These are phyloP conservation scores for Epinephelus lanceolatus DNA, from an alignment of 2,113 vertebrate species.

Conservation along the genomic window DNA sequence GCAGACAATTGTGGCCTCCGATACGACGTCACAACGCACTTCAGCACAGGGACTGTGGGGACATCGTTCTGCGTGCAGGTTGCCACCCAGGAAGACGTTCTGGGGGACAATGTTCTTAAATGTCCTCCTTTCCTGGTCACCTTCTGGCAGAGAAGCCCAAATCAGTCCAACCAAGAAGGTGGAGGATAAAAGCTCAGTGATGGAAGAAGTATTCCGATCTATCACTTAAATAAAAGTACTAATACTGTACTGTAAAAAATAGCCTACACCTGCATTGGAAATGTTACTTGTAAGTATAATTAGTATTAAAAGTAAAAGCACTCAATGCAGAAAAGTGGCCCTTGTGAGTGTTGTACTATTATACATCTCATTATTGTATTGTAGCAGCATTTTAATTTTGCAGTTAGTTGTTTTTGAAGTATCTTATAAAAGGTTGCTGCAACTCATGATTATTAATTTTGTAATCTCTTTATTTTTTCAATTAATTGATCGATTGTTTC, in stretches of 20 bases:
- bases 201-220: background rate
- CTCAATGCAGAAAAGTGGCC: background rate
- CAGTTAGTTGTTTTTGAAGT: background rate
- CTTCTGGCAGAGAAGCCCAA: constrained; percentile 73
- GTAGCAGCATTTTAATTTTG: background rate
- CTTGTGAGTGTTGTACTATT: background rate
- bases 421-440: background rate
- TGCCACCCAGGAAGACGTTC: constrained; percentile 5
- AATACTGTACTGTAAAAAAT: constrained; percentile 1
- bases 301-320: background rate
- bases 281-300: background rate
- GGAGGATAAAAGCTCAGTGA: constrained; percentile 34
- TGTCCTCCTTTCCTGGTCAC: constrained; percentile 82
- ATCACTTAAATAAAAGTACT: background rate
- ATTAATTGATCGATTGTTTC: background rate
- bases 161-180: constrained; percentile 44
- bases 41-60: constrained; percentile 16
- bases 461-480: background rate
- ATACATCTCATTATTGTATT: background rate
- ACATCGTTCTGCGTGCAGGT: constrained; percentile 76
- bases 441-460: too few relatives aligned
- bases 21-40: constrained; percentile 75
- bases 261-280: background rate
- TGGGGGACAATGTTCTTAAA: constrained; percentile 45
- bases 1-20: constrained; percentile 78